These are phyloP conservation scores for Myotis davidii DNA, from an alignment of 2,113 vertebrate species.

Conservation along the genomic window DNA sequence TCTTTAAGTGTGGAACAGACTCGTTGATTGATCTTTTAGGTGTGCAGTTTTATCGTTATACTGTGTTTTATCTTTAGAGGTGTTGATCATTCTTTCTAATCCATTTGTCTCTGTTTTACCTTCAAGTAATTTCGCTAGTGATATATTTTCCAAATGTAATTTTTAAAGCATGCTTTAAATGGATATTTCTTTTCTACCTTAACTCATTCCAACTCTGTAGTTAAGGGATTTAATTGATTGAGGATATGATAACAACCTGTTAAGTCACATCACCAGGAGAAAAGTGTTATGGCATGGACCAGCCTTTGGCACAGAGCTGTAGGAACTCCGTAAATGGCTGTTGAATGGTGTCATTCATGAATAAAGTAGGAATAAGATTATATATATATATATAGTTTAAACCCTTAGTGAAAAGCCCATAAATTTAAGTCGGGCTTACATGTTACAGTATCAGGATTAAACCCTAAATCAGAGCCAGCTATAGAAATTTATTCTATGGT, in stretches of 20 bases:
- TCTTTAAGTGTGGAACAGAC: background rate
- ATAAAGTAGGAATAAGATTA: background rate
- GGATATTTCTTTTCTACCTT: background rate
- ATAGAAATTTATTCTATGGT: background rate
- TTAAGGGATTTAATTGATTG: background rate
- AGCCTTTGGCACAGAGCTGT: background rate
- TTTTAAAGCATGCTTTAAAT: slow-evolving; percentile 44
- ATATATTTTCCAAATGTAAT: slow-evolving; percentile 42
- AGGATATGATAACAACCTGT: background rate
- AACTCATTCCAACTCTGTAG: background rate
- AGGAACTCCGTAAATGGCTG: background rate
- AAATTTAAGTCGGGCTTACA: background rate
- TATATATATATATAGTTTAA: slow-evolving; percentile 2
- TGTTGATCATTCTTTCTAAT: background rate
- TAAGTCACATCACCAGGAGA: background rate
- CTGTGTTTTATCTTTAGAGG: slow-evolving; percentile 7
- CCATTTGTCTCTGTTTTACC: slow-evolving; percentile 1
- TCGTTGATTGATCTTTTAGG: background rate
- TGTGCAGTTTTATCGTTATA: background rate
- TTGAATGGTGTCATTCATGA: background rate
- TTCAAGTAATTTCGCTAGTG: slow-evolving; percentile 34
- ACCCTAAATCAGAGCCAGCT: background rate
- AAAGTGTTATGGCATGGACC: background rate
- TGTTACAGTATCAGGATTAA: background rate
- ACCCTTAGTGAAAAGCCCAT: background rate